These are phyloP conservation scores for Zygogramma bicolorata DNA, from an alignment of 2,888 invertebrate genomes.

Conservation along the genomic window DNA sequence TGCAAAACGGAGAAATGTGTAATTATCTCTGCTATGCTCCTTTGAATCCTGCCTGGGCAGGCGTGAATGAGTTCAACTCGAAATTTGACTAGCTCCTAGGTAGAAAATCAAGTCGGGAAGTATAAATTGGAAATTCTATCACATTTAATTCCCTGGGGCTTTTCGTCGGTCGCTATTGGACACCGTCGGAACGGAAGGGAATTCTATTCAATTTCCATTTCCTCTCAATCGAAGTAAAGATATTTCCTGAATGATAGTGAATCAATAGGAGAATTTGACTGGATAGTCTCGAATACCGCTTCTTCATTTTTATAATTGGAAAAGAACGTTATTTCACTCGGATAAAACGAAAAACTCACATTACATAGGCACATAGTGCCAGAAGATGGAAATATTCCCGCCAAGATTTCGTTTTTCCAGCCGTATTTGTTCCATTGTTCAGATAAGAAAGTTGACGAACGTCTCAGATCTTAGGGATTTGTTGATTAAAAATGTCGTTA, in stretches of 20 bases:
- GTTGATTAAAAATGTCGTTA: too few species aligned
- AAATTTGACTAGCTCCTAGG: conserved; percentile 33
- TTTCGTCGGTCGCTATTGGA: background rate
- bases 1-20: conserved; percentile 38
- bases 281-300: background rate
- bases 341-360: too few species aligned
- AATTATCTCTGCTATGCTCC: conserved; percentile 42
- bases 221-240: background rate
- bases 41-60: conserved; percentile 27
- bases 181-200: background rate
- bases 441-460: too few species aligned
- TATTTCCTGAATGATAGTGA: background rate
- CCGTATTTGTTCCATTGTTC: too few species aligned
- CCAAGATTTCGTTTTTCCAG: too few species aligned
- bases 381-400: too few species aligned
- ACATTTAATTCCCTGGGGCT: background rate
- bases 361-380: too few species aligned
- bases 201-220: conserved; percentile 3
- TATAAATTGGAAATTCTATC: conserved; percentile 19
- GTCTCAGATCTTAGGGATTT: too few species aligned
- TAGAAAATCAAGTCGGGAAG: conserved; percentile 5
- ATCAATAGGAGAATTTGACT: background rate
- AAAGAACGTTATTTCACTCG: background rate
- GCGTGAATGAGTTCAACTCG: conserved; percentile 33
- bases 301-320: background rate